Evolutionary conservation across 2,888 invertebrate species (phyloP).

Genomic region (Aleiodes leptofemur): DNA sequence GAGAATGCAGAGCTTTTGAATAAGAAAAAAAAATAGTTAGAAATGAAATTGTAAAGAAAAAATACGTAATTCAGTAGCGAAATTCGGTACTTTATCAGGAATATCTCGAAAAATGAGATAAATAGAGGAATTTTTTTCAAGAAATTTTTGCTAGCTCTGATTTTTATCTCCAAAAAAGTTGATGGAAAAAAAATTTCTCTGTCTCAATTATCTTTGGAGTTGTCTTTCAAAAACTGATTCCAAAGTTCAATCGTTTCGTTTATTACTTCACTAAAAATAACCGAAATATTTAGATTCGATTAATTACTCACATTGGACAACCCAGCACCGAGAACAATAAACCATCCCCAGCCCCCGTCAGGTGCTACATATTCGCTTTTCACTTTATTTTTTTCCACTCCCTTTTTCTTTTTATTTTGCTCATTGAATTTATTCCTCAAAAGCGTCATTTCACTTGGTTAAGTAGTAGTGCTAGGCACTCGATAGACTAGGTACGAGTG

Average conservation of each 20-base stretch:
- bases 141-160: constrained; percentile 6
- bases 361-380: constrained; percentile 80
- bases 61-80: constrained; percentile 11
- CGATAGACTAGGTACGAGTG: constrained; percentile 20
- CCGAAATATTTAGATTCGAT: not conserved
- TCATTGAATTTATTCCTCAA: not conserved
- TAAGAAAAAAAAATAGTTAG: constrained; percentile 41
- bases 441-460: not conserved
- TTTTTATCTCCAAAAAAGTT: no score
- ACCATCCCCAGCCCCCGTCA: constrained; percentile 88
- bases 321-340: constrained; percentile 83
- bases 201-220: constrained; percentile 4
- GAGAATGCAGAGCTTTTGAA: constrained; percentile 80
- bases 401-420: constrained; percentile 1
- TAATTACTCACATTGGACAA: constrained; percentile 82
- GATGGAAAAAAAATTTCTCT: not conserved
- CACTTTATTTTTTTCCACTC: constrained; percentile 39
- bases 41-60: constrained; percentile 20
- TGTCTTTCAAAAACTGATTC: not conserved
- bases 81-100: no score
- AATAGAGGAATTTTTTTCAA: constrained; percentile 1
- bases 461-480: not conserved
- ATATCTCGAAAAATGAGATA: not conserved
- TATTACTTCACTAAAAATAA: not conserved
- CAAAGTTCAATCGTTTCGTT: no score